Evolutionary conservation across 2,113 vertebrate species (phyloP), one percentile per base, ranked within the genome.

Genomic region (Ia io): DNA sequence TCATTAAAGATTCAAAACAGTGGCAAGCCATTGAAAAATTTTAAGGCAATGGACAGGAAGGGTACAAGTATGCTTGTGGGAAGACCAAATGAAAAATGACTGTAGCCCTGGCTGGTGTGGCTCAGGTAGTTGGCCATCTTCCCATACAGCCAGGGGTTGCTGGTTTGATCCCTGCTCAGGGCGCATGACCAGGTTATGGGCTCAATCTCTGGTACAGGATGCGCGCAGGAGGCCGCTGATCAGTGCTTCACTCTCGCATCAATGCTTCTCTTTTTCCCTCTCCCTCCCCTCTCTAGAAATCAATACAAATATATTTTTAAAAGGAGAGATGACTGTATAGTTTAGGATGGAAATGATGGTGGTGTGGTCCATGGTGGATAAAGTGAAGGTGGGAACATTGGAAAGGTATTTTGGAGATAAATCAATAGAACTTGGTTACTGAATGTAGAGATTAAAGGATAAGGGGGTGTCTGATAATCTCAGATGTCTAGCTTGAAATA

Each of bases 391-490:
- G 32, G 37, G 51, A 88, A 28, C 20, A 7, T 53, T 79, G 59
- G 71, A 76, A 84, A 87, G 30, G 51, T 84, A 18, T 47, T 71
- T 56, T 76, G 40, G 80, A 79, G 77, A 42, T 35, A 76, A 88
- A 53, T 70, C 32, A 84, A 1, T n/a, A 56, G 77, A 78, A 83
- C 65, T 70, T 80, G 51, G 61, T 78, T 70, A 59, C 9, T 49
- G 9, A 69, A 80, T 82, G 30, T 69, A 79, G 56, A 95, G 37
- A 14, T 47, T 94, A 86, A 89, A 90, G 71, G 35, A 90, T 74
- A 78, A 86, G 40, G 53, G 44, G 32, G 10, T 80, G 20, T 85
- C 30, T 89, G 44, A 70, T 84, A 35, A 59, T 78, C 65, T 76
- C 51, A 84, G 30, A 59, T 69, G 6, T 76, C 74, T 93, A 56